phyloP scores from a whole-genome alignment of 2,797 vertebrate species.

The Crax fasciolata region DNA sequence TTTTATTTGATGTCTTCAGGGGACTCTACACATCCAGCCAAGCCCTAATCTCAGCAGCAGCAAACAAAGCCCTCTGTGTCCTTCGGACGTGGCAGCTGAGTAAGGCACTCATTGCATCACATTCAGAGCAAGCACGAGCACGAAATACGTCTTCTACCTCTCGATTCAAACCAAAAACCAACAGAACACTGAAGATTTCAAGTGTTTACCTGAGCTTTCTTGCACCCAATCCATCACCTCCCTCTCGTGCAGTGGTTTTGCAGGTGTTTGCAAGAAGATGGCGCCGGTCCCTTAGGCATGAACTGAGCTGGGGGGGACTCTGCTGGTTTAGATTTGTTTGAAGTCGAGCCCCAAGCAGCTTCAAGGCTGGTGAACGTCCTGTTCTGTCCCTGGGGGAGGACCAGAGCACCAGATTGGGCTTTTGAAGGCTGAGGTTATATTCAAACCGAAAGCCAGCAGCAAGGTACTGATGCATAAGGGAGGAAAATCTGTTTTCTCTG shows the following conservation, averaged over 20 bases:
- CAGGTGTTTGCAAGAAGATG: not conserved
- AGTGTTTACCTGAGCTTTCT: not conserved
- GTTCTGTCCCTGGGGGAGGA: not conserved
- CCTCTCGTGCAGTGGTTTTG: not conserved
- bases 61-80: not conserved
- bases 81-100: not conserved
- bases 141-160: not conserved
- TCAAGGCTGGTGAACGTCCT: rapidly evolving
- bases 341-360: not conserved
- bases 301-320: too few species aligned
- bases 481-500: not conserved
- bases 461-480: not conserved
- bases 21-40: not conserved
- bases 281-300: rapidly evolving
- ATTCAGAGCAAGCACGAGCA: not conserved
- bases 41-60: not conserved
- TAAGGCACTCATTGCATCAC: not conserved
- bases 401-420: rapidly evolving
- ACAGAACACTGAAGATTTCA: not conserved
- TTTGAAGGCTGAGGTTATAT: not conserved
- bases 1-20: not conserved
- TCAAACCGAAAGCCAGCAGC: not conserved
- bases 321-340: not conserved
- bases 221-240: not conserved
- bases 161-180: not conserved